These are phyloP conservation scores for Sebastes fasciatus DNA, from an alignment of 2,113 vertebrate genomes.

Conservation along the genomic window DNA sequence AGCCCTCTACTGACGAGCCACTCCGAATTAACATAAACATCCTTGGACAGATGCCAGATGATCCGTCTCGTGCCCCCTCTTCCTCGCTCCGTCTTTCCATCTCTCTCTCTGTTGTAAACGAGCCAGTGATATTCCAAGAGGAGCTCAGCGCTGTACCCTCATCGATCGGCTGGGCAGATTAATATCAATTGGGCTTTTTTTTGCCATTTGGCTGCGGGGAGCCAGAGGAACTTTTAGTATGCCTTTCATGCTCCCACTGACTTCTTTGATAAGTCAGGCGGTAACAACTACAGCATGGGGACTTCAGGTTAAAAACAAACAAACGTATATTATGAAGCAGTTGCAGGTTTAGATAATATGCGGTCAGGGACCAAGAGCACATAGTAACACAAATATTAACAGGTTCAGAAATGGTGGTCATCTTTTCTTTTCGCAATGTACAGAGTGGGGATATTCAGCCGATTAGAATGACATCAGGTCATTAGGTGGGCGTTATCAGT, in stretches of 20 bases:
- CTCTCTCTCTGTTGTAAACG: constrained; percentile 47
- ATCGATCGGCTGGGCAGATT: constrained; percentile 68
- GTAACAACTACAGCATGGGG: constrained; percentile 14
- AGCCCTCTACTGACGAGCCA: constrained; percentile 23
- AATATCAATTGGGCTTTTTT: constrained; percentile 64
- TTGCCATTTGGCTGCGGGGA: constrained; percentile 51
- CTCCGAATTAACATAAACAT: constrained; percentile 71
- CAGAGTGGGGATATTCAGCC: background rate
- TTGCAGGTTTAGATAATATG: constrained; percentile 23
- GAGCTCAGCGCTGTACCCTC: constrained; percentile 42
- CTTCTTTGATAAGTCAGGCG: constrained; percentile 42
- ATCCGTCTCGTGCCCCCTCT: constrained; percentile 18
- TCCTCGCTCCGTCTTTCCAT: background rate
- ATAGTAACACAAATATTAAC: background rate
- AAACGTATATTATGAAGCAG: background rate
- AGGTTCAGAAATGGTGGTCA: background rate
- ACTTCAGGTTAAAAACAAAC: background rate
- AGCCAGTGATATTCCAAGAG: constrained; percentile 59
- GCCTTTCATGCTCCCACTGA: constrained; percentile 30
- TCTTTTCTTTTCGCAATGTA: background rate
- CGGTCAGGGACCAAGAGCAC: background rate
- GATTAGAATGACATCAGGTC: no score
- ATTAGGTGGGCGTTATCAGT: no score
- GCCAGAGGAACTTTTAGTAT: constrained; percentile 62
- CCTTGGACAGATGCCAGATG: constrained; percentile 58